phyloP scores from a whole-genome alignment of 2,888 invertebrate genomes.

The Diabrotica balteata region DNA sequence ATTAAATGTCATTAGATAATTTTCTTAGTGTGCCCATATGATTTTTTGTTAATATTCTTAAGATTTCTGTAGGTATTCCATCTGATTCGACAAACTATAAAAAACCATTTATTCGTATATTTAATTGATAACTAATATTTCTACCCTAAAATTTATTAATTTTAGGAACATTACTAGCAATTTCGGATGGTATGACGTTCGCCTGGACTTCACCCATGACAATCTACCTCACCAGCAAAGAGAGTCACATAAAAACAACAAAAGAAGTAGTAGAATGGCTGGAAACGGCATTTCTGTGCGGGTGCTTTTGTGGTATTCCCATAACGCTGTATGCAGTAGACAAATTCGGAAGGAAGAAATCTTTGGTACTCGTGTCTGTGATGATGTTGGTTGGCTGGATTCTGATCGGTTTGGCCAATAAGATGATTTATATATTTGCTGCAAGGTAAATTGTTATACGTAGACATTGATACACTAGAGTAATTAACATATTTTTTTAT shows the following conservation, averaged over 20 bases:
- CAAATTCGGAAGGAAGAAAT: slow-evolving; percentile 50
- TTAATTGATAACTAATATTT: too few species aligned
- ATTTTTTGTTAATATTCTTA: too few species aligned
- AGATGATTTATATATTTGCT: slow-evolving; percentile 46
- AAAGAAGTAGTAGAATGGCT: slow-evolving; percentile 45
- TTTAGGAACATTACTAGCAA: slow-evolving; percentile 54
- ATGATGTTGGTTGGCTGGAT: slow-evolving; percentile 53
- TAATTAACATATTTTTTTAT: background rate
- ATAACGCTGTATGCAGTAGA: slow-evolving; percentile 50
- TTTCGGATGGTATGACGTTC: slow-evolving; percentile 58
- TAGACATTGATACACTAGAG: too few species aligned
- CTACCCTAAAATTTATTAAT: background rate
- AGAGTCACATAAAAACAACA: slow-evolving; percentile 51
- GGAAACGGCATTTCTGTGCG: slow-evolving; percentile 45
- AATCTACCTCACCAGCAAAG: slow-evolving; percentile 50
- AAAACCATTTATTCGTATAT: too few species aligned
- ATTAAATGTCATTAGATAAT: too few species aligned
- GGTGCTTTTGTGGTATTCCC: slow-evolving; percentile 48
- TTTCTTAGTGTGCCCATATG: too few species aligned
- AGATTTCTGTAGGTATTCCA: too few species aligned
- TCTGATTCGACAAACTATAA: too few species aligned
- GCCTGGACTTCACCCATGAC: slow-evolving; percentile 57
- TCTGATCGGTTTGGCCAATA: slow-evolving; percentile 47
- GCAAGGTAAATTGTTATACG: slow-evolving; percentile 40
- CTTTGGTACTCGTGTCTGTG: slow-evolving; percentile 50